phyloP scores from a whole-genome alignment of 2,113 vertebrate genomes.

The Epinephelus moara region DNA sequence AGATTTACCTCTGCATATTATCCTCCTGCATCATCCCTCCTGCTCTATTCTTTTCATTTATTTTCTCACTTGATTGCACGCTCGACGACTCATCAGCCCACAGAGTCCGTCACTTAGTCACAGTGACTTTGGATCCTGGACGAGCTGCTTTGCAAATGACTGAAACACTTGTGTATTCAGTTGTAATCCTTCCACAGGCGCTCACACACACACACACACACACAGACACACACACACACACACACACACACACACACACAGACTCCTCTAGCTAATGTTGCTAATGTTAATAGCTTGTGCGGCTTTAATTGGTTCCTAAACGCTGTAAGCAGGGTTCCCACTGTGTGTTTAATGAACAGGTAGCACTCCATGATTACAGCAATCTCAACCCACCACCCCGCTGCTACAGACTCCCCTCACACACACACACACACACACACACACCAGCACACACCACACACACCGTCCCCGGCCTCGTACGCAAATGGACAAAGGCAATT shows the following conservation, averaged over 20 bases:
- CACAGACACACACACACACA: slow-evolving; percentile 41
- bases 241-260: slow-evolving; percentile 21
- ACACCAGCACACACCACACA: slow-evolving; percentile 49
- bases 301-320: slow-evolving; percentile 99
- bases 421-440: slow-evolving; percentile 36
- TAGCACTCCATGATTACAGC: slow-evolving; percentile 99
- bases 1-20: slow-evolving; percentile 22
- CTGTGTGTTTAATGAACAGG: slow-evolving; percentile 99
- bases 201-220: slow-evolving; percentile 35
- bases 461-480: slow-evolving; percentile 36
- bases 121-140: slow-evolving; percentile 7
- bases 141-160: slow-evolving; percentile 22
- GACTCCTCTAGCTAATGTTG: slow-evolving; percentile 72
- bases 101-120: slow-evolving; percentile 16
- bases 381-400: slow-evolving; percentile 94
- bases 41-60: slow-evolving; percentile 31
- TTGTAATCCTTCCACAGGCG: slow-evolving; percentile 43
- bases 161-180: slow-evolving; percentile 43
- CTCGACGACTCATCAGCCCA: slow-evolving; percentile 27
- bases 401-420: slow-evolving; percentile 64
- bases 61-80: slow-evolving; percentile 48
- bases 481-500: slow-evolving; percentile 87
- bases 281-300: slow-evolving; percentile 97
- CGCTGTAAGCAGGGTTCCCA: slow-evolving; percentile 94
- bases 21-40: slow-evolving; percentile 29